A percentile compares a stretch with the other conserved stretches of the same genome.
phyloP scores from a whole-genome alignment of 2,797 vertebrate species.

The Uromys caudimaculatus region DNA sequence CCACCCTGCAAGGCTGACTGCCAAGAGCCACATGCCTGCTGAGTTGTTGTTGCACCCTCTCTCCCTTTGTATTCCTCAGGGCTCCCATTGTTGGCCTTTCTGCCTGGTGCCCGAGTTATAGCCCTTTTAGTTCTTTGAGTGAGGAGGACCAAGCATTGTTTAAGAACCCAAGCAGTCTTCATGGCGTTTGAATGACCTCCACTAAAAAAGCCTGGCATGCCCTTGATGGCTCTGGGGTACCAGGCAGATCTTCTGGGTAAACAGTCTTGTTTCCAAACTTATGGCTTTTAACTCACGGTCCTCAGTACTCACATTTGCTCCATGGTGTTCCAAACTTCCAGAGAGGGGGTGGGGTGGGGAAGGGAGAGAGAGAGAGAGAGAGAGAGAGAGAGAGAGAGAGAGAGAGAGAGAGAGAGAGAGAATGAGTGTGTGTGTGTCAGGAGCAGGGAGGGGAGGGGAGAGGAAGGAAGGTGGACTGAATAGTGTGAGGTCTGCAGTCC shows the following conservation, averaged over 20 bases:
- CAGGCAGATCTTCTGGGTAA: not conserved
- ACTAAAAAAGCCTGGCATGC: not conserved
- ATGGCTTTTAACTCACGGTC: not conserved
- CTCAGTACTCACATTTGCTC: not conserved
- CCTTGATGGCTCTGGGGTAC: not conserved
- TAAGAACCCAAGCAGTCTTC: constrained; percentile 40
- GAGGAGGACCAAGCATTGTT: constrained; percentile 64
- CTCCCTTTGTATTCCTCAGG: constrained; percentile 69
- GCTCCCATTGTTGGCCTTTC: constrained; percentile 59
- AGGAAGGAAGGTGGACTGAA: too few relatives aligned
- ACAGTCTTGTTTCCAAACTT: not conserved
- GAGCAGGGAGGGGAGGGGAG: too few relatives aligned
- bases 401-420: too few relatives aligned
- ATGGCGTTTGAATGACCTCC: constrained; percentile 31
- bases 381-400: too few relatives aligned
- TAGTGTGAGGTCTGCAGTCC: not conserved
- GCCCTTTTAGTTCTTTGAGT: constrained; percentile 56
- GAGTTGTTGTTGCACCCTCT: constrained; percentile 57
- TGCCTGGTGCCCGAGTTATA: constrained; percentile 72
- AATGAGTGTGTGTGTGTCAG: too few relatives aligned
- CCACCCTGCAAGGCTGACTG: constrained; percentile 50
- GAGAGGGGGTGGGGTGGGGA: not conserved
- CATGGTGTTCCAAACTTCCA: not conserved
- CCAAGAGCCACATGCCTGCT: constrained; percentile 77
- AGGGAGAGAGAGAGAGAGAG: too few relatives aligned